A percentile compares a stretch with the other conserved stretches of the same genome.
Evolutionary conservation across 2,113 vertebrate genomes (phyloP).

Genomic region (Chiloscyllium plagiosum): DNA sequence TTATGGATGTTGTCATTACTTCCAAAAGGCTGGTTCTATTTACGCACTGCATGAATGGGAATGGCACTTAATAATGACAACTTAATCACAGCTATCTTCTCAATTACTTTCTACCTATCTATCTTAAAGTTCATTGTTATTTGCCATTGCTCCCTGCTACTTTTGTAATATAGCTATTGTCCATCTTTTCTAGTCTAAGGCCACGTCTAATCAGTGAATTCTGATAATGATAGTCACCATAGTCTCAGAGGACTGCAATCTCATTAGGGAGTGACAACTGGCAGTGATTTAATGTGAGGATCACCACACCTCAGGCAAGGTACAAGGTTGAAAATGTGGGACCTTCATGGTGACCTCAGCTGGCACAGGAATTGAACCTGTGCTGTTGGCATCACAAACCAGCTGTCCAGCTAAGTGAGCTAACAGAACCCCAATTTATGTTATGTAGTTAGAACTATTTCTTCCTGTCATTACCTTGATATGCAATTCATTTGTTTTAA

Average conservation of each 20-base stretch:
- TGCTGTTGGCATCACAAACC: no score
- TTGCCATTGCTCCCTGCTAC: not conserved
- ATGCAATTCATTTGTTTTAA: not conserved
- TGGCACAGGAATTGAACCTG: no score
- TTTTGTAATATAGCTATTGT: not conserved
- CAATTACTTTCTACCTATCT: no score
- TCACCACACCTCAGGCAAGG: no score
- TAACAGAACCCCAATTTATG: not conserved
- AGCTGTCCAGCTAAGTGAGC: no score
- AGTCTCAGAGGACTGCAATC: no score
- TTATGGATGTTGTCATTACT: not conserved
- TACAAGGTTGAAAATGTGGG: no score
- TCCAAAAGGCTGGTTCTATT: not conserved
- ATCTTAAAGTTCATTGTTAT: not conserved
- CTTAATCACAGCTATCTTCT: not conserved
- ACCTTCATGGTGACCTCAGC: no score
- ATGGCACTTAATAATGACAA: not conserved
- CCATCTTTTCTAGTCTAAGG: not conserved
- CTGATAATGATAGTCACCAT: not conserved
- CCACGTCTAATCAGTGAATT: not conserved
- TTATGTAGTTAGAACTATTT: not conserved
- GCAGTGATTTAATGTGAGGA: no score
- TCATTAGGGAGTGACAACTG: no score
- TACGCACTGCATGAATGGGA: not conserved
- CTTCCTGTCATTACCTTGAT: not conserved